Percentiles rank a stretch among this genome's conserved stretches.
Evolutionary conservation across 2,888 invertebrate species (phyloP).

Genomic region (Andricus curvator): DNA sequence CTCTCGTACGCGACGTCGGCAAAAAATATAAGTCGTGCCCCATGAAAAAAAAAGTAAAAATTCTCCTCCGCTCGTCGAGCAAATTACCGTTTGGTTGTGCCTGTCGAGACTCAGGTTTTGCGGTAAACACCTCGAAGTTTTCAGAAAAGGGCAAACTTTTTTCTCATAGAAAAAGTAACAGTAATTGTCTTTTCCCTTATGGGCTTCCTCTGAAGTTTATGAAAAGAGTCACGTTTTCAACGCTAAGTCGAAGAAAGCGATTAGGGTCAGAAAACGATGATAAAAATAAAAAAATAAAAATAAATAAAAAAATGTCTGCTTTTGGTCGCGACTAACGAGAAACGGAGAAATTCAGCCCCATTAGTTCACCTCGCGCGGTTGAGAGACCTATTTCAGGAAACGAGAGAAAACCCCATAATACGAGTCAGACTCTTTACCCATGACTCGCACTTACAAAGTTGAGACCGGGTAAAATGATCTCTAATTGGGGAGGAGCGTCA

Average conservation of each 20-base stretch:
- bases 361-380: constrained; percentile 38
- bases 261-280: not conserved
- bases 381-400: constrained; percentile 32
- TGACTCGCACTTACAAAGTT: not conserved
- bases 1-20: constrained; percentile 43
- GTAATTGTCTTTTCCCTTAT: not conserved
- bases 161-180: not conserved
- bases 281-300: not conserved
- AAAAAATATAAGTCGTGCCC: constrained; percentile 47
- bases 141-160: not conserved
- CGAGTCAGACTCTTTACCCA: constrained; percentile 14
- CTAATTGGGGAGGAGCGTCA: constrained; percentile 23
- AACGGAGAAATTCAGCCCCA: constrained; percentile 31
- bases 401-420: constrained; percentile 19
- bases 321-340: constrained; percentile 28
- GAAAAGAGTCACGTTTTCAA: constrained; percentile 34
- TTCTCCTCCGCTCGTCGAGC: constrained; percentile 1
- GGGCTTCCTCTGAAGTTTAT: constrained; percentile 11
- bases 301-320: not conserved
- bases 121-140: constrained; percentile 24
- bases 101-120: constrained; percentile 21
- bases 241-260: constrained; percentile 1
- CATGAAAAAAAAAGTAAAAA: not conserved
- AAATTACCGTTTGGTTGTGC: constrained; percentile 33
- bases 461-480: constrained; percentile 18